Conservation (phyloP, 2,888 invertebrate species). For the Tetramorium bicarinatum region DNA sequence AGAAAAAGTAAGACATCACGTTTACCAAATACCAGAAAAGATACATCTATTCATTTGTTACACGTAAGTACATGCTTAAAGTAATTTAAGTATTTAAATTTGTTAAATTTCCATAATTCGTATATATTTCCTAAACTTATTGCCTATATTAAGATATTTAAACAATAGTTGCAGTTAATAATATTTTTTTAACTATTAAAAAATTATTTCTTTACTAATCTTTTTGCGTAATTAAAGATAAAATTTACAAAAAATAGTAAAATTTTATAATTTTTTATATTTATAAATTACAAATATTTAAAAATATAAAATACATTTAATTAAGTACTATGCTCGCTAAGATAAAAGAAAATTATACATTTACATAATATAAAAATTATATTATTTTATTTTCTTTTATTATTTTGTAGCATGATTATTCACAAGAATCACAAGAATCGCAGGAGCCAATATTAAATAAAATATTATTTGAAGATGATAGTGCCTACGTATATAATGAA, state of each 20-base stretch:
- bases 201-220: too few relatives aligned
- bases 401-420: slow-evolving; percentile 2
- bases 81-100: not conserved
- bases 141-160: too few relatives aligned
- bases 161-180: too few relatives aligned
- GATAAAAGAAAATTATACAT: not conserved
- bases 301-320: too few relatives aligned
- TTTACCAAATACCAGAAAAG: not conserved
- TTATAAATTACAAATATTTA: too few relatives aligned
- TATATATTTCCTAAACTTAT: too few relatives aligned
- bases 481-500: not conserved
- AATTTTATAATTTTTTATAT: too few relatives aligned
- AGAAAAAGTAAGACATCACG: not conserved
- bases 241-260: too few relatives aligned
- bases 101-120: too few relatives aligned
- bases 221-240: too few relatives aligned
- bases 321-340: not conserved
- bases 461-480: not conserved
- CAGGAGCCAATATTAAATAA: not conserved
- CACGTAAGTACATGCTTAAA: not conserved
- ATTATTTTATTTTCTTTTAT: not conserved
- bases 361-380: not conserved
- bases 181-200: too few relatives aligned
- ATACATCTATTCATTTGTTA: not conserved
- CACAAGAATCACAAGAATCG: not conserved